Evolutionary conservation across 2,888 invertebrate genomes (phyloP), one percentile per base, ranked within the genome.

Genomic region (Volucella inanis): DNA sequence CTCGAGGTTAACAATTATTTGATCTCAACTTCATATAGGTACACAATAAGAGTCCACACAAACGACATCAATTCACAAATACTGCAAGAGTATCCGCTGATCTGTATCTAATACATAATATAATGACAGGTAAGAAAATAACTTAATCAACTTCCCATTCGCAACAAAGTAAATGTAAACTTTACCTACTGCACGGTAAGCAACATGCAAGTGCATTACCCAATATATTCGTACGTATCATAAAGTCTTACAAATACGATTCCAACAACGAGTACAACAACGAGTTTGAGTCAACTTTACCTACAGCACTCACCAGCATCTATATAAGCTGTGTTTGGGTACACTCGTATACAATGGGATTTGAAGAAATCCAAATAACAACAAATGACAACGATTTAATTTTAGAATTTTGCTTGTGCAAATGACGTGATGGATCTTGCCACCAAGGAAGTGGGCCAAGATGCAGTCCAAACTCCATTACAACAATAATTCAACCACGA

Each of bases 371-470:
- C 47, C 55, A 18, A 55, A 39, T 55, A 55, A 61, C 52, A 62
- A 59, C 41, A 67, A 75, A 62, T 45, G 62, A 68, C 68, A 74
- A 74, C 74, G 62, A 72, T 84, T 74, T 78, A 78, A 75, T 68
- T 78, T 65, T 75, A 79, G 62, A 83, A 62, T 41, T 62, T 18
- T 54, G 31, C 31, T 62, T 62, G 38, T 49, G 18, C 18, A 50
- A 52, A 62, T 41, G 31, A 64, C 49, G 50, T 59, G 75, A 79
- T 75, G 59, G 47, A 31, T 49, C 43, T 47, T 49, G 43, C 74
- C 84, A 79, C 79, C 84, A 75, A 79, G 65, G 79, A 84, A 84
- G 79, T 84, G 79, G 65, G 84, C 84, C 84, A 84, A 75, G 70
- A 84, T 70, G 70, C 75, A 78, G 72, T 75, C 57, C 64, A 57